These are phyloP conservation scores for Rhagoletis pomonella DNA, from an alignment of 1,140 invertebrate species.

Conservation along the genomic window DNA sequence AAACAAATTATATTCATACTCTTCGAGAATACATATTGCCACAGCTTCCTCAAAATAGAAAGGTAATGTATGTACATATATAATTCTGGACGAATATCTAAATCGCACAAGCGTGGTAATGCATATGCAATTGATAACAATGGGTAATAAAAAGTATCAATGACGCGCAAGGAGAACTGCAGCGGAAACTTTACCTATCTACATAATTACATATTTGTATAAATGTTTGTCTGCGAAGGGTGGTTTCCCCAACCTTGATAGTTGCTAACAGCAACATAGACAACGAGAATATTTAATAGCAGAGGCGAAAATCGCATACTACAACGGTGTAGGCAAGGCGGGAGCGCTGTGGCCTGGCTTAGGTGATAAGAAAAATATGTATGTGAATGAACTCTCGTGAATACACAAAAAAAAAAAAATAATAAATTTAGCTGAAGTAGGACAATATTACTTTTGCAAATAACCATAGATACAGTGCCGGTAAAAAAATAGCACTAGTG, in stretches of 20 bases:
- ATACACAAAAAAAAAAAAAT: neutral
- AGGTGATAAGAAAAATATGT: neutral
- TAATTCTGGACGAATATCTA: no score
- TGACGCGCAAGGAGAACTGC: neutral
- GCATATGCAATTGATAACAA: no score
- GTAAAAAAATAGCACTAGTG: neutral
- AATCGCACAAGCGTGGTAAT: no score
- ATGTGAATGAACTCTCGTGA: neutral
- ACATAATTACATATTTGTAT: neutral
- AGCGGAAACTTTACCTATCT: neutral
- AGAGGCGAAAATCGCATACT: neutral
- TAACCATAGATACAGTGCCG: neutral
- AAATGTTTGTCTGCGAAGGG: neutral
- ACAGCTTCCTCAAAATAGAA: no score
- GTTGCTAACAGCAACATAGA: neutral
- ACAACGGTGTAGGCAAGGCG: neutral
- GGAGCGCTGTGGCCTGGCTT: neutral
- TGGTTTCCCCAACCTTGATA: constrained; percentile 38
- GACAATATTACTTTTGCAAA: neutral
- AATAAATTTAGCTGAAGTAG: neutral
- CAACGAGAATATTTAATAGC: neutral
- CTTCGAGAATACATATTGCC: no score
- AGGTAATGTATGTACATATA: no score
- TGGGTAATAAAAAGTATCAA: no score
- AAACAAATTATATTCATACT: no score